phyloP scores from a whole-genome alignment of 2,888 invertebrate genomes.

The Clepsis dumicolana region DNA sequence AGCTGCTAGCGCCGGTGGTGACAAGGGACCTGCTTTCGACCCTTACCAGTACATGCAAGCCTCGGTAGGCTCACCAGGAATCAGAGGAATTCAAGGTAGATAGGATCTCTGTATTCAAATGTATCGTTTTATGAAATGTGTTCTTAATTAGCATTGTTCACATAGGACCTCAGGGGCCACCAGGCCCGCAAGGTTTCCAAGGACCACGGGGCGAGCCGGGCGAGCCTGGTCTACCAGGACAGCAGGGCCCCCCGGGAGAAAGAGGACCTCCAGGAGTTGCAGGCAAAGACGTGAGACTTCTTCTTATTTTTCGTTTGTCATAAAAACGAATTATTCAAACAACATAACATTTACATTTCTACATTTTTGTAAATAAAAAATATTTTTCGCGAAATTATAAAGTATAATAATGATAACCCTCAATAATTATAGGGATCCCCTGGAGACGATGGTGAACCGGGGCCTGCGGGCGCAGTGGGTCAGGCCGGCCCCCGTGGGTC shows the following conservation, averaged over 20 bases:
- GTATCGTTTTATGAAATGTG: neutral
- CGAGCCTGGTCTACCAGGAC: conserved; percentile 89
- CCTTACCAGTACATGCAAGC: conserved; percentile 93
- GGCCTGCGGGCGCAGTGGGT: conserved; percentile 90
- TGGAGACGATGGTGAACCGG: conserved; percentile 93
- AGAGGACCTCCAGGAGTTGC: conserved; percentile 89
- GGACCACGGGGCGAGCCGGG: conserved; percentile 93
- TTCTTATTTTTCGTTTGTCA: neutral
- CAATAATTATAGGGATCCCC: conserved; percentile 86
- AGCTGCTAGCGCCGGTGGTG: conserved; percentile 89
- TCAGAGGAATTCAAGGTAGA: conserved; percentile 91
- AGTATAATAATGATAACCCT: neutral
- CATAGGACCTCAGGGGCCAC: conserved; percentile 79
- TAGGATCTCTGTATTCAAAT: neutral
- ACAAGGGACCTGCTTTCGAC: conserved; percentile 91
- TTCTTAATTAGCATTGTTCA: neutral
- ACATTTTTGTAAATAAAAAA: no score
- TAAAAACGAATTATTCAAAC: no score
- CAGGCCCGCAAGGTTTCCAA: conserved; percentile 92
- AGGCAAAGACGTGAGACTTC: conserved; percentile 90
- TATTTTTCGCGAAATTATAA: no score
- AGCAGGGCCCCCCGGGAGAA: conserved; percentile 88
- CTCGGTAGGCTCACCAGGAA: conserved; percentile 92
- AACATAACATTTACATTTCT: no score
- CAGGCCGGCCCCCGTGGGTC: conserved; percentile 91